Percentiles rank a stretch among this genome's conserved stretches.
Conservation (phyloP, 2,113 vertebrate species). For the Notothenia coriiceps region DNA sequence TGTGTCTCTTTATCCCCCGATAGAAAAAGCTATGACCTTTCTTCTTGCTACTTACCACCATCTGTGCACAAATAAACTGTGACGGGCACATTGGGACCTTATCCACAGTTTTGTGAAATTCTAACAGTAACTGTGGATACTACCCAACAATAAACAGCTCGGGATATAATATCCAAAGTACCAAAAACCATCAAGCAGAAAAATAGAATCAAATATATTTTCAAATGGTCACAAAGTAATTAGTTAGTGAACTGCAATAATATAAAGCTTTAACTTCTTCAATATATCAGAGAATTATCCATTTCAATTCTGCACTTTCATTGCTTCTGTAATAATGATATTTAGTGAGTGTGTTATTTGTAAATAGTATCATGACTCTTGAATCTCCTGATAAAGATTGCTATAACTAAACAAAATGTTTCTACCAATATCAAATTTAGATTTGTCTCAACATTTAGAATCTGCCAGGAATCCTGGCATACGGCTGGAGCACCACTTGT, state of each 20-base stretch:
- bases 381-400: neutral
- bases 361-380: no score
- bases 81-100: constrained; percentile 1
- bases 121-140: constrained; percentile 3
- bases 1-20: constrained; percentile 31
- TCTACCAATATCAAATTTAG: neutral
- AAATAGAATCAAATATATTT: neutral
- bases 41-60: neutral
- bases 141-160: neutral
- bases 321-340: neutral
- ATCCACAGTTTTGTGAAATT: neutral
- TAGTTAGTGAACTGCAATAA: neutral
- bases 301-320: neutral
- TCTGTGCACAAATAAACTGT: constrained; percentile 30
- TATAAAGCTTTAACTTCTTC: neutral
- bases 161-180: neutral
- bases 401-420: neutral
- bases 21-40: constrained; percentile 49
- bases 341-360: neutral
- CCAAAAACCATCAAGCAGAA: neutral
- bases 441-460: neutral
- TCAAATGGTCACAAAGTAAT: neutral
- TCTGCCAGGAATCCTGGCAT: neutral
- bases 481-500: no score
- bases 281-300: neutral